Conservation (phyloP, 1,140 invertebrate genomes). For the Saxidomus purpurata region DNA sequence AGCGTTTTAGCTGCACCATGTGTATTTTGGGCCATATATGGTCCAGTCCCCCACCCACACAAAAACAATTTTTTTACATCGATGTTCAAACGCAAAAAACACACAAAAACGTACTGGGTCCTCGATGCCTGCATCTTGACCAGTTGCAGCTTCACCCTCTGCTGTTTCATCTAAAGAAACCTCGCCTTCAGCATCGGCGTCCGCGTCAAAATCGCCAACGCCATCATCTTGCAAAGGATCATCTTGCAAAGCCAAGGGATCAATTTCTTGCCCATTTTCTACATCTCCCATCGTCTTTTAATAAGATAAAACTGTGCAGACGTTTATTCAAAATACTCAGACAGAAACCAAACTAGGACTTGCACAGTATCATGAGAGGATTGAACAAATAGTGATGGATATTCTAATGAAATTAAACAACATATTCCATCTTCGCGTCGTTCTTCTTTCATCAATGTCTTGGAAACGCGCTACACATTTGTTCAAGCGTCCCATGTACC, state of each 20-base stretch:
- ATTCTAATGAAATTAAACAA: too few species aligned
- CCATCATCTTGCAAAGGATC: conserved; percentile 42
- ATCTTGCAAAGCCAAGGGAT: conserved; percentile 55
- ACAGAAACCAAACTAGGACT: background rate
- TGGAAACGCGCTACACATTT: too few species aligned
- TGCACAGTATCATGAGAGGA: background rate
- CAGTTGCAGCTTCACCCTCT: conserved; percentile 39
- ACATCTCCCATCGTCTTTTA: conserved; percentile 65
- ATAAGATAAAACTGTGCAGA: background rate
- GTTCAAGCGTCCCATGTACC: too few species aligned
- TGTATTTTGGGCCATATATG: too few species aligned
- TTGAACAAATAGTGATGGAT: background rate
- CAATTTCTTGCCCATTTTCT: conserved; percentile 70
- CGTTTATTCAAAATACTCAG: background rate
- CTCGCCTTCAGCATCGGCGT: conserved; percentile 14
- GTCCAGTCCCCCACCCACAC: too few species aligned
- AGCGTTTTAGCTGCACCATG: too few species aligned
- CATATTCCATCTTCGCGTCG: too few species aligned
- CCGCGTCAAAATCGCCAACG: conserved; percentile 62
- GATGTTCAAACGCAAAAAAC: too few species aligned
- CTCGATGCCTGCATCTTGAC: conserved; percentile 70
- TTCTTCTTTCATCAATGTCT: too few species aligned
- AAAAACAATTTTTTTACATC: too few species aligned
- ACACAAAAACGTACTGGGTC: conserved; percentile 76
- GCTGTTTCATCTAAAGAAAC: conserved; percentile 55